phyloP scores from a whole-genome alignment of 2,888 invertebrate species.

The Caenorhabditis auriculariae region DNA sequence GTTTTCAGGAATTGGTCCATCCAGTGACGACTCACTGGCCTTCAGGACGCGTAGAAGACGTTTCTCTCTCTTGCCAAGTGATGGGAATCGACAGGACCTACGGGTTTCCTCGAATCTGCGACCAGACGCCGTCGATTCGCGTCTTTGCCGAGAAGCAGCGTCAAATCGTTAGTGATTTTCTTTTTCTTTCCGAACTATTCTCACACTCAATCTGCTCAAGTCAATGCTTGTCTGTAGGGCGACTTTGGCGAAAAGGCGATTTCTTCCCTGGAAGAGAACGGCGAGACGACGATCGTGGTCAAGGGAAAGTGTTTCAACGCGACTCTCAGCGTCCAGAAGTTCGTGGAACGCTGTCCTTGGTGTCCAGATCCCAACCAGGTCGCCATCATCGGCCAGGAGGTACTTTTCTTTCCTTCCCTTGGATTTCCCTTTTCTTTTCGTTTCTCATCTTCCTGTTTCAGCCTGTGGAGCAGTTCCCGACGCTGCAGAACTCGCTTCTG shows the following conservation, averaged over 20 bases:
- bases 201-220: too few species aligned
- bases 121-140: slow-evolving; percentile 46
- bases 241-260: too few species aligned
- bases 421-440: too few species aligned
- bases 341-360: slow-evolving; percentile 55
- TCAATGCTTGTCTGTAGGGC: too few species aligned
- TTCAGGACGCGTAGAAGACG: slow-evolving; percentile 32
- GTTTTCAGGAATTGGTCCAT: slow-evolving; percentile 16
- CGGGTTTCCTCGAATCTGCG: slow-evolving; percentile 56
- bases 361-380: slow-evolving; percentile 54
- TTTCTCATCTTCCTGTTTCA: too few species aligned
- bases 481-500: slow-evolving; percentile 3
- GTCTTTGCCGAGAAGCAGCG: slow-evolving; percentile 13
- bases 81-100: slow-evolving; percentile 55
- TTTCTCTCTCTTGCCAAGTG: slow-evolving; percentile 43
- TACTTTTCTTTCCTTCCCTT: too few species aligned
- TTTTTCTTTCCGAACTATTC: too few species aligned
- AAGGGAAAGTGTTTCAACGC: slow-evolving; percentile 58
- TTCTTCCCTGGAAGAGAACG: slow-evolving; percentile 6
- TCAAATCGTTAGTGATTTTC: too few species aligned
- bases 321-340: slow-evolving; percentile 47
- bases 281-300: slow-evolving; percentile 26
- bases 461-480: slow-evolving; percentile 17
- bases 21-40: slow-evolving; percentile 30
- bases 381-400: slow-evolving; percentile 35